Conservation (phyloP, 2,113 vertebrate genomes). For the Scortum barcoo region DNA sequence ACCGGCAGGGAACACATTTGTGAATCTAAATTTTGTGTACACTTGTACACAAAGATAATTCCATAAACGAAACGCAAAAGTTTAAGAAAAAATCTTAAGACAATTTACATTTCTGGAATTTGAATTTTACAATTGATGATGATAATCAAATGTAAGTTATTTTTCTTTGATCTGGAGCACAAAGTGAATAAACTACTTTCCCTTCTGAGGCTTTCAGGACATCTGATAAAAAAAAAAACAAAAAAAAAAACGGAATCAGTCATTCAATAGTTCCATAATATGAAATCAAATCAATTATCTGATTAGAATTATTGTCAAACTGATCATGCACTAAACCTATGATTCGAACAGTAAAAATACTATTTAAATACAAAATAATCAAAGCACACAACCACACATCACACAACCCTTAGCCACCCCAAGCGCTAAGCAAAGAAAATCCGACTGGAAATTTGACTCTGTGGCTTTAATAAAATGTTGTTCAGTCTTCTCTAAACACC, state of each 20-base stretch:
- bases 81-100: background rate
- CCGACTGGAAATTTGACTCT: slow-evolving; percentile 17
- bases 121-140: background rate
- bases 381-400: slow-evolving; percentile 71
- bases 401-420: slow-evolving; percentile 48
- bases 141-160: background rate
- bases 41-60: background rate
- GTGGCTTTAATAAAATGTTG: background rate
- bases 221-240: no score
- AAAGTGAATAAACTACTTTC: slow-evolving; percentile 59
- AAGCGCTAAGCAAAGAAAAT: slow-evolving; percentile 45
- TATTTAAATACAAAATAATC: background rate
- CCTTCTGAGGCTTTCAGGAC: slow-evolving; percentile 72
- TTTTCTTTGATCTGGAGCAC: slow-evolving; percentile 18
- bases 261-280: slow-evolving; percentile 61
- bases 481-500: background rate
- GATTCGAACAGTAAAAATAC: slow-evolving; percentile 20
- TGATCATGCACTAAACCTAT: slow-evolving; percentile 82
- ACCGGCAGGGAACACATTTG: background rate
- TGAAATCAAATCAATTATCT: slow-evolving; percentile 56
- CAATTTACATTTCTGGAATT: background rate
- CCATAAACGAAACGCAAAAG: background rate
- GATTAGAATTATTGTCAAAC: slow-evolving; percentile 57
- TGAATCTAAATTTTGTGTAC: background rate
- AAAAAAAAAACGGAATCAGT: slow-evolving; percentile 64